These are phyloP conservation scores for Chionoecetes opilio DNA, from an alignment of 1,140 invertebrate genomes.

Conservation along the genomic window DNA sequence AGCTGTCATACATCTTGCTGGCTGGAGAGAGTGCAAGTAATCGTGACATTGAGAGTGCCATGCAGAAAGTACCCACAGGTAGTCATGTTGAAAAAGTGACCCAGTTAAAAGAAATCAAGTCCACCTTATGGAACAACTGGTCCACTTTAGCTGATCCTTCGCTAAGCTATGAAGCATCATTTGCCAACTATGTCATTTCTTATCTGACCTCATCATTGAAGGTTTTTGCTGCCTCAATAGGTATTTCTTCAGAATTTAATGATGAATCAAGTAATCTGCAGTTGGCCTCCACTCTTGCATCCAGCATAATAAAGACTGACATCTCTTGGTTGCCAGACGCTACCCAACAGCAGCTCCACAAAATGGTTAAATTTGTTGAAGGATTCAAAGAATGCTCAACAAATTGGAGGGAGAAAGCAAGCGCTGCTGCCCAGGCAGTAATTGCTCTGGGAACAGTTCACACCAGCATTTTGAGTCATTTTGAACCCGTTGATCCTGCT, in stretches of 20 bases:
- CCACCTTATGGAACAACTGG: conserved; percentile 85
- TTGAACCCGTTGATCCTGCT: conserved; percentile 89
- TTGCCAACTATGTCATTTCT: conserved; percentile 58
- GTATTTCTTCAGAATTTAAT: conserved; percentile 31
- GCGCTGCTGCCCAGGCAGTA: conserved; percentile 81
- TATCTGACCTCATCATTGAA: conserved; percentile 57
- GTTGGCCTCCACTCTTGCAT: conserved; percentile 39
- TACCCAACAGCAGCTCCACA: conserved; percentile 17
- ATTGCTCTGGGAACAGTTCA: conserved; percentile 83
- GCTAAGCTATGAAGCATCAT: conserved; percentile 71
- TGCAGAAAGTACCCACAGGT: conserved; percentile 82
- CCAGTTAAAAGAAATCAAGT: conserved; percentile 83
- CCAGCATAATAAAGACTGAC: not conserved
- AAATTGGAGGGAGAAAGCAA: conserved; percentile 59
- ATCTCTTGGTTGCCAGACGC: not conserved
- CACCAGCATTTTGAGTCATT: conserved; percentile 84
- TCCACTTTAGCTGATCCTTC: conserved; percentile 77
- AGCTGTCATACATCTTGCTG: conserved; percentile 71
- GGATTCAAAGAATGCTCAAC: conserved; percentile 39
- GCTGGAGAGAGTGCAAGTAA: conserved; percentile 32
- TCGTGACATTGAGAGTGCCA: conserved; percentile 38
- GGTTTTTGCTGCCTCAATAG: conserved; percentile 13
- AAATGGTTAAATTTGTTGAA: conserved; percentile 30
- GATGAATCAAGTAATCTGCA: conserved; percentile 49
- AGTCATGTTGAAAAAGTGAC: conserved; percentile 82